Evolutionary conservation across 92 coral and sea anemone genomes (phyloP), one percentile per base, ranked within the genome.

Genomic region (Porites evermanni): DNA sequence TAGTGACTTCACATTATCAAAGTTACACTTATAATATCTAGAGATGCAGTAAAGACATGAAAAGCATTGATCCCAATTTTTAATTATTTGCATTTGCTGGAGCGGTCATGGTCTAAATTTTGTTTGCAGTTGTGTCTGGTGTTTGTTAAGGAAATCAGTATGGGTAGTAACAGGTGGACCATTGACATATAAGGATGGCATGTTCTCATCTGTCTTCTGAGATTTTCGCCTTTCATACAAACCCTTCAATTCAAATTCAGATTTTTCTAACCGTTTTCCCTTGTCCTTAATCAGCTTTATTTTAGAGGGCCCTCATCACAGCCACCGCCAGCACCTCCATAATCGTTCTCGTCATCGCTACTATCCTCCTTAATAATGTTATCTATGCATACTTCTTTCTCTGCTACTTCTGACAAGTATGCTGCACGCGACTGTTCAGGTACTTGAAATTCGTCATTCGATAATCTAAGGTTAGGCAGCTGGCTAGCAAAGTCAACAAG

Each of bases 71-170:
- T 38, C 47, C 47, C 47, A 38, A 38, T 38, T 38, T 38, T 38
- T 3, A 4, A 38, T 38, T 38, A 4, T 38, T 38, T 38, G 47
- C 0, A 38, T 38, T 38, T 3, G 47, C 6, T 38, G 47, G 47
- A 38, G 47, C 38, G 38, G 47, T 38, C 47, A 38, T 29, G 32
- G 32, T 29, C 32, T 29, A 38, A 38, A 38, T 38, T 38, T 38
- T 38, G 85, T 88, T 81, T 88, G 88, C 18, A 83, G 80, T 81
- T 83, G 88, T 58, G 77, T 53, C n/a, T 53, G 85, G 60, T 89
- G 81, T 77, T 83, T 89, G 75, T 89, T 89, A 6, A 89, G 80
- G 58, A 89, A 89, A 78, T 89, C 92, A 1, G 92, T 89, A 50
- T 78, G 85, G 9, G 79, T 88, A 4, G 91, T 82, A 26, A 88